Percentiles rank a stretch among this genome's conserved stretches.
Evolutionary conservation across 2,113 vertebrate genomes (phyloP).

Genomic region (Corythaeola cristata): DNA sequence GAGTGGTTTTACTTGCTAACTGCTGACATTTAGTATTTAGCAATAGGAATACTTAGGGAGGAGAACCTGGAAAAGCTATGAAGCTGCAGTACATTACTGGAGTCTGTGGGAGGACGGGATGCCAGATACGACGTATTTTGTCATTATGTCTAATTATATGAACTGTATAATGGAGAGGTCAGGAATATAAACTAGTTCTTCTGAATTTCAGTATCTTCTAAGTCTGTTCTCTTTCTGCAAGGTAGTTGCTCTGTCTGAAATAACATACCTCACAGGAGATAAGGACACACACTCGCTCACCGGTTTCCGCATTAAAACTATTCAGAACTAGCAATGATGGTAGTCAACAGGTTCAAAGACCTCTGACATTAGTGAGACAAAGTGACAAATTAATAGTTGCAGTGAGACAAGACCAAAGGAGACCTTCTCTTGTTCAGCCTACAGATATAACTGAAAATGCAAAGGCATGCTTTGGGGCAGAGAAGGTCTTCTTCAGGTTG

Average conservation of each 20-base stretch:
- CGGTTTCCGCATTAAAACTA: neutral
- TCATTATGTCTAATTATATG: slow-evolving; percentile 5
- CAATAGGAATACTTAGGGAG: neutral
- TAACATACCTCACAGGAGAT: neutral
- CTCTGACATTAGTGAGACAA: neutral
- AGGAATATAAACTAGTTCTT: neutral
- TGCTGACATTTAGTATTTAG: neutral
- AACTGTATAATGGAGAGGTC: neutral
- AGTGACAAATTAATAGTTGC: neutral
- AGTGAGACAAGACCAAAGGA: neutral
- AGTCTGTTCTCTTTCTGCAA: neutral
- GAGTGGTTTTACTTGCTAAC: neutral
- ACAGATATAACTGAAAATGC: neutral
- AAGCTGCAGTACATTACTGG: neutral
- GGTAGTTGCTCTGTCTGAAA: neutral
- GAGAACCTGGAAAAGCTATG: neutral
- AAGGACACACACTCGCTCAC: neutral
- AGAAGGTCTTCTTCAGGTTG: neutral
- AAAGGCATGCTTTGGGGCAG: neutral
- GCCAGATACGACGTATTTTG: neutral
- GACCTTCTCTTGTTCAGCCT: neutral
- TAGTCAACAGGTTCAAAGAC: neutral
- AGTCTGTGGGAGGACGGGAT: neutral
- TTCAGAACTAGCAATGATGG: neutral
- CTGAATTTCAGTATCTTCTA: neutral